phyloP scores from a whole-genome alignment of 2,888 invertebrate species.

The Malacosoma neustria region DNA sequence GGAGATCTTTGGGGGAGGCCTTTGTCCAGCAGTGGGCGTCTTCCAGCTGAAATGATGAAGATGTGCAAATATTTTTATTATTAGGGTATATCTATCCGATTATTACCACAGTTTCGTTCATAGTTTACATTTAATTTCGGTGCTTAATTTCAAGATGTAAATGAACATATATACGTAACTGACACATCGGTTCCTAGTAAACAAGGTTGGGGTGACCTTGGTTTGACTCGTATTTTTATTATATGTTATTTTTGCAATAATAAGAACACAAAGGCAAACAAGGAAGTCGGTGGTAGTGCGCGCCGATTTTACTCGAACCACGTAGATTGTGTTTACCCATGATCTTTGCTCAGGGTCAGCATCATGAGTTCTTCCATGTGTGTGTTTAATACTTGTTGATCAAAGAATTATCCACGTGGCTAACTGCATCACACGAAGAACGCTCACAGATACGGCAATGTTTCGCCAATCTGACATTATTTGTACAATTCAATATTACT shows the following conservation, averaged over 20 bases:
- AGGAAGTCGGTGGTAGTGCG: conserved; percentile 49
- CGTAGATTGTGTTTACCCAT: conserved; percentile 42
- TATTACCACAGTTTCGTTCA: no score
- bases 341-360: conserved; percentile 39
- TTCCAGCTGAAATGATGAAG: no score
- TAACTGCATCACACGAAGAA: no score
- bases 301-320: conserved; percentile 33
- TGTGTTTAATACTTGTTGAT: conserved; percentile 8
- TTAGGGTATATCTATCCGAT: no score
- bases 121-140: conserved; percentile 1
- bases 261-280: conserved; percentile 56
- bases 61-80: no score
- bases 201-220: conserved; percentile 64
- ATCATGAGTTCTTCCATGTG: conserved; percentile 18
- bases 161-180: conserved; percentile 35
- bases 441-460: no score
- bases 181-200: conserved; percentile 55
- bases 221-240: conserved; percentile 49
- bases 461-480: no score
- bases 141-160: conserved; percentile 13
- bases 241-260: conserved; percentile 51
- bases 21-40: no score
- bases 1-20: no score
- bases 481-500: no score
- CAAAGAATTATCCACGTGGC: neutral